Conservation (phyloP, 2,888 invertebrate species). For the Synanthedon tipuliformis region DNA sequence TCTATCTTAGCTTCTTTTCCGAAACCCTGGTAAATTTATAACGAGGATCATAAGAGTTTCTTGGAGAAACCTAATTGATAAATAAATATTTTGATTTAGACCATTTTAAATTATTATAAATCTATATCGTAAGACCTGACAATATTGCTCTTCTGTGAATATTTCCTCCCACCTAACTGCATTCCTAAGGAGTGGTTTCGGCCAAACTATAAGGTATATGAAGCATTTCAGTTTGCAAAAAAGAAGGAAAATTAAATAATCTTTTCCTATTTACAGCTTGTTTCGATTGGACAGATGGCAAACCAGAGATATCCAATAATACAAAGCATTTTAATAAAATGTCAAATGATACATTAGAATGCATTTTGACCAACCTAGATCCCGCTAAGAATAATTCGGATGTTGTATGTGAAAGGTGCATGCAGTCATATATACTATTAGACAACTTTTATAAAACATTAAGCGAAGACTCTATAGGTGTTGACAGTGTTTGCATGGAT, state of each 20-base stretch:
- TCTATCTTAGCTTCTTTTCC: not conserved
- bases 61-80: no score
- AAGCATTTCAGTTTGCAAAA: no score
- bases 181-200: no score
- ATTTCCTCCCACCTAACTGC: no score
- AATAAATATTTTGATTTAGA: no score
- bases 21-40: no score
- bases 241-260: not conserved
- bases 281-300: conserved; percentile 54
- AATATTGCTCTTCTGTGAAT: no score
- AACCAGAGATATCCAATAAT: conserved; percentile 55
- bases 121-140: not conserved
- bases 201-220: no score
- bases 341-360: conserved; percentile 50
- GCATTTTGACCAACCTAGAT: conserved; percentile 39
- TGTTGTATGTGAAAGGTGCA: conserved; percentile 65
- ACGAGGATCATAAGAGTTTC: no score
- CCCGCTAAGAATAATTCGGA: conserved; percentile 28
- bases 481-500: conserved; percentile 75
- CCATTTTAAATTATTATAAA: conserved; percentile 1
- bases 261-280: conserved; percentile 59
- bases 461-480: conserved; percentile 66
- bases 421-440: conserved; percentile 60
- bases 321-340: conserved; percentile 58
- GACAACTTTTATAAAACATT: conserved; percentile 71